These are phyloP conservation scores for Ceyx margarethae DNA, from an alignment of 2,113 vertebrate species.

Conservation along the genomic window DNA sequence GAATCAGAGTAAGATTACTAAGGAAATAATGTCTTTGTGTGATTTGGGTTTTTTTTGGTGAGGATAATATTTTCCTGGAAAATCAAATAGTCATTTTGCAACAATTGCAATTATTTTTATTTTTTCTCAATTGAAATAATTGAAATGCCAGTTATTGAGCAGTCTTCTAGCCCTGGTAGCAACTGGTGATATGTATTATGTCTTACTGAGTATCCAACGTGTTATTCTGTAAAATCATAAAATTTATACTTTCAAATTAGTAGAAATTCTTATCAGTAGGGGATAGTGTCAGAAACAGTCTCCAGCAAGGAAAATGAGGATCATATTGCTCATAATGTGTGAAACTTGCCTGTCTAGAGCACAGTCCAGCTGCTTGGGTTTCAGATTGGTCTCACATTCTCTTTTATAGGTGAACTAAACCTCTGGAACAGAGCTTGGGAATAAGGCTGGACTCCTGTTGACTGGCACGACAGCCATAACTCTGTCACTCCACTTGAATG, in stretches of 20 bases:
- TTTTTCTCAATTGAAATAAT: background rate
- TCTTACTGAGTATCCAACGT: background rate
- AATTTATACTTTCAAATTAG: background rate
- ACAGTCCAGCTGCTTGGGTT: background rate
- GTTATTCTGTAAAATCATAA: background rate
- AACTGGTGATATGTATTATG: background rate
- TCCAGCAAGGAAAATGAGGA: background rate
- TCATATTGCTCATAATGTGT: background rate
- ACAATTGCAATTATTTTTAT: background rate
- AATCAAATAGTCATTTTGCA: background rate
- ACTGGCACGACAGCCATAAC: background rate
- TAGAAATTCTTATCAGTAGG: background rate
- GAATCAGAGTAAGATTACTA: background rate
- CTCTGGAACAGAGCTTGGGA: background rate
- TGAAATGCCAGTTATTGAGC: background rate
- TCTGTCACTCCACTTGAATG: background rate
- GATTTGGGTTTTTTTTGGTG: background rate
- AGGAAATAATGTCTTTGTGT: background rate
- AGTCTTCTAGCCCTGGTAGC: background rate
- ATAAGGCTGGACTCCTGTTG: background rate
- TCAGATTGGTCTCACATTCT: background rate
- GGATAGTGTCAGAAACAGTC: rapidly evolving
- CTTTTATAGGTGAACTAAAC: background rate
- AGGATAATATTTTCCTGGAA: background rate
- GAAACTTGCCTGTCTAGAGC: background rate